These are phyloP conservation scores for Myiozetetes cayanensis DNA, from an alignment of 2,113 vertebrate species.

Conservation along the genomic window DNA sequence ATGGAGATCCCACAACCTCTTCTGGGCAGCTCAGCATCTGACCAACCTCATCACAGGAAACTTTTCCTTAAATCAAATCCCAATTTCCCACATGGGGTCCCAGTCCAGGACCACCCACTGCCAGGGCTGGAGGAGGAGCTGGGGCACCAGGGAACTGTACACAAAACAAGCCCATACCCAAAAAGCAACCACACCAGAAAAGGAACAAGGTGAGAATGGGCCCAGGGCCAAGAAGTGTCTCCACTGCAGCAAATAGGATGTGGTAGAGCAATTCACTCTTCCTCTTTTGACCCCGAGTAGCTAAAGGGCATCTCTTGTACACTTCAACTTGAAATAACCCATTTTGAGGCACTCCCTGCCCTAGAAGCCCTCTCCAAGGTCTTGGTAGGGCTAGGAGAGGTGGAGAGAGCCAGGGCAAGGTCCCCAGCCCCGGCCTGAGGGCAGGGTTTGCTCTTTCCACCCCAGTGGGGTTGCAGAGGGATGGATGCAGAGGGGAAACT, in stretches of 20 bases:
- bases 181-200: background rate
- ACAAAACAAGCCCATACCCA: background rate
- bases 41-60: background rate
- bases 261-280: background rate
- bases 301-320: background rate
- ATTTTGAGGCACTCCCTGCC: background rate
- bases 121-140: background rate
- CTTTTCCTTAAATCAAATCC: background rate
- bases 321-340: background rate
- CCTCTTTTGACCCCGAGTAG: background rate
- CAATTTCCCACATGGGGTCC: accelerated
- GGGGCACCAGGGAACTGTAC: background rate
- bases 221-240: background rate
- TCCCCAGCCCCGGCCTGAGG: background rate
- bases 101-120: accelerated
- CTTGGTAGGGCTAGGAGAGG: background rate
- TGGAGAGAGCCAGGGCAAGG: background rate
- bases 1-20: background rate
- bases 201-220: background rate
- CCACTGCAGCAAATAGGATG: background rate
- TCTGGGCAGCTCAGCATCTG: background rate
- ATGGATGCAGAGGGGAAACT: background rate
- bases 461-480: background rate
- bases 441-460: background rate
- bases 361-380: background rate